Base-by-base conservation (phyloP, 1,140 invertebrate species). In the Sycophila sp. region DNA sequence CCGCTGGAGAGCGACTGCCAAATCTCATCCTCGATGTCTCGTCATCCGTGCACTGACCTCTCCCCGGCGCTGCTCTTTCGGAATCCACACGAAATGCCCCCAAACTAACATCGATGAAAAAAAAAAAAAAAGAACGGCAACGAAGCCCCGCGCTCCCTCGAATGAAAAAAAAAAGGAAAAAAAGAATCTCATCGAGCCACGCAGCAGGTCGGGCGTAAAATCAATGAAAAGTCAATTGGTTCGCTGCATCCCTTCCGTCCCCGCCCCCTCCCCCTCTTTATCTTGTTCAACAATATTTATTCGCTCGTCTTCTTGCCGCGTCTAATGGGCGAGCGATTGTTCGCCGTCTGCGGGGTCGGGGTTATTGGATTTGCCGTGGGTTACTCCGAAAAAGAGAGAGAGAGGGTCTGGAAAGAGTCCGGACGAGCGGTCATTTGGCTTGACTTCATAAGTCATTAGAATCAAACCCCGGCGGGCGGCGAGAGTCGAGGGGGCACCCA, bases 401-500 rank as follows among this genome's bases (percentile, higher is more conserved):
- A 69, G 45, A 56, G 42, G 63, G 73, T 45, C 66, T 73, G 69
- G 60, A 73, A 76, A 80, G 77, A 78, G 76, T 73, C 72, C 40
- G 65, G 72, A 63, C 76, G n/a, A n/a, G n/a, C 76, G 81, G 83
- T 86, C 83, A 85, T 86, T 85, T 85, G 81, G 84, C 80, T 85
- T 85, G 84, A 85, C 85, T 86, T 85, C 84, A 86, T 85, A 83
- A 85, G 83, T 85, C 83, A 80, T 86, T 85, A 85, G 84, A 86
- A 83, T 86, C 85, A 84, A 76, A 81, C 78, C 59, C 55, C 75
- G 38, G 32, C 15, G 58, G 62, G 56, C 45, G 53, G n/a, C n/a
- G 53, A 69, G 42, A 47, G 42, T 3, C n/a, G 74, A 74, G 76
- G 77, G 24, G 7, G 42, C 13, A 47, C n/a, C n/a, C n/a, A n/a